phyloP scores from a whole-genome alignment of 23 tunicate genomes.

The Trididemnum nubilum region DNA sequence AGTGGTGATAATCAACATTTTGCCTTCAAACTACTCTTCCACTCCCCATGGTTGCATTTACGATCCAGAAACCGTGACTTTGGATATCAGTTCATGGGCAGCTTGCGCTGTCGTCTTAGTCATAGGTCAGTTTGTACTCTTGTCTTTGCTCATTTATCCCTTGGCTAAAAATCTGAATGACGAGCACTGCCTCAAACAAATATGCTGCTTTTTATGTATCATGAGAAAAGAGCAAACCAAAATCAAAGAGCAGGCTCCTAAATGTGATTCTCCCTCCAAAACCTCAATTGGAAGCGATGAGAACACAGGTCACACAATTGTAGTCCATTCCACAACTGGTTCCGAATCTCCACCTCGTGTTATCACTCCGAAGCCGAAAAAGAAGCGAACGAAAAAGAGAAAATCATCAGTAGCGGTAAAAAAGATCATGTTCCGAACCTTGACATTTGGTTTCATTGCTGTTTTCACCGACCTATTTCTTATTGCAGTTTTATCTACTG shows the following conservation, averaged over 20 bases:
- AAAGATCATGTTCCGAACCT: conserved; percentile 9
- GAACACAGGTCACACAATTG: not conserved
- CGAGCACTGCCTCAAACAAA: not conserved
- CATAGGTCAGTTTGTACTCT: conserved; percentile 18
- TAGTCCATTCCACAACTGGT: not conserved
- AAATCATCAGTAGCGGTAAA: not conserved
- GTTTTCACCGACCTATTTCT: not conserved
- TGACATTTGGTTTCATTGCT: not conserved
- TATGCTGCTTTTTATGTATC: not conserved
- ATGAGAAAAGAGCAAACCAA: not conserved
- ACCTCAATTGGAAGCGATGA: not conserved
- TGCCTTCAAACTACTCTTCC: conserved; percentile 19
- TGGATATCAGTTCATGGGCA: conserved; percentile 29
- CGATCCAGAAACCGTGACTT: not conserved
- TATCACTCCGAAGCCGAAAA: not conserved
- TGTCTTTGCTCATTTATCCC: conserved; percentile 11
- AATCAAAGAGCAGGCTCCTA: no score
- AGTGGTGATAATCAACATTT: conserved; percentile 4
- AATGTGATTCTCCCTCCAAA: not conserved
- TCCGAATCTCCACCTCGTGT: not conserved
- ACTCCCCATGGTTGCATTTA: not conserved
- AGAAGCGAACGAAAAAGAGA: not conserved
- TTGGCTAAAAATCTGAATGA: not conserved
- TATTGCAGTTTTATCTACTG: conserved; percentile 5
- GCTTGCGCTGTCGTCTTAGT: conserved; percentile 17